Conservation (phyloP, 2,888 invertebrate genomes). For the Sinhomidia bicolor region DNA sequence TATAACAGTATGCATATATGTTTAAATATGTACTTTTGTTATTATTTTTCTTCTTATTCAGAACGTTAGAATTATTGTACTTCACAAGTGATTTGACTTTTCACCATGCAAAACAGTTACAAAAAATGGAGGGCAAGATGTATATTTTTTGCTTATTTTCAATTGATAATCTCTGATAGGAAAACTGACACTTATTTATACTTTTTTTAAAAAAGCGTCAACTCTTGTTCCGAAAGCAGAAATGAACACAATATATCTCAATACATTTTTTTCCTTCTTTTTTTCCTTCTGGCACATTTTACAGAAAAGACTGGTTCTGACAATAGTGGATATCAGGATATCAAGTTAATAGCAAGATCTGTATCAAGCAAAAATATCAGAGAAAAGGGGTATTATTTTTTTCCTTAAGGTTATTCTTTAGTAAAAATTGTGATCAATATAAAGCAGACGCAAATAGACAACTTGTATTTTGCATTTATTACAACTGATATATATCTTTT, state of each 20-base stretch:
- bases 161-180: neutral
- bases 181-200: neutral
- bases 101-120: neutral
- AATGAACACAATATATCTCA: neutral
- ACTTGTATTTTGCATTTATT: no score
- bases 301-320: neutral
- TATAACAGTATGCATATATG: neutral
- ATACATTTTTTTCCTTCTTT: no score
- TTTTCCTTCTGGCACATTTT: neutral
- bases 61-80: neutral
- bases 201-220: neutral
- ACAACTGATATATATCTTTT: no score
- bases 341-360: neutral
- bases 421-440: neutral
- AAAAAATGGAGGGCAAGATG: no score
- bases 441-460: neutral
- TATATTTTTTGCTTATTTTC: neutral
- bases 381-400: no score
- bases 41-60: neutral
- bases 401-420: neutral
- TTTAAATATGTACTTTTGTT: neutral
- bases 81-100: constrained; percentile 10
- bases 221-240: neutral
- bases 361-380: no score
- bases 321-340: neutral